A percentile compares a stretch with the other conserved stretches of the same genome.
Evolutionary conservation across 1,140 invertebrate species (phyloP).

Genomic region (Sweltsa coloradensis): DNA sequence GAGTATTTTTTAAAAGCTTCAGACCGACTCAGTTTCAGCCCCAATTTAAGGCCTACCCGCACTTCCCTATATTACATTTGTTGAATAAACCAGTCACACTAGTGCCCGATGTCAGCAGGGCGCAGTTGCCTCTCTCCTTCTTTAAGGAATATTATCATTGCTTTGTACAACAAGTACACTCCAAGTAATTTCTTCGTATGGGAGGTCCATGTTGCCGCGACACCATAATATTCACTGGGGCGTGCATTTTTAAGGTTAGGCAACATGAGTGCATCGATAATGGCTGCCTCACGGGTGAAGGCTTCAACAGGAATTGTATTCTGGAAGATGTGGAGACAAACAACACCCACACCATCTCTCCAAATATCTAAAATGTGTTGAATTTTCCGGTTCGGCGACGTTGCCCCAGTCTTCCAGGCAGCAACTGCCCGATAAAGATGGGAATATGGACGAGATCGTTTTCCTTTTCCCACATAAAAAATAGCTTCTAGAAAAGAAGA

Average conservation of each 20-base stretch:
- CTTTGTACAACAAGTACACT: constrained; percentile 68
- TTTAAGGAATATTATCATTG: constrained; percentile 69
- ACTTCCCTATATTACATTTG: no score
- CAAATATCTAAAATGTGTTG: constrained; percentile 78
- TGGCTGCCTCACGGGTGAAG: constrained; percentile 82
- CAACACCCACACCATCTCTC: constrained; percentile 65
- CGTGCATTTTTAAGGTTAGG: constrained; percentile 70
- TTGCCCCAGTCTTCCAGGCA: constrained; percentile 34
- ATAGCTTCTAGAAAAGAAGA: constrained; percentile 30
- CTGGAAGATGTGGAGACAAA: constrained; percentile 85
- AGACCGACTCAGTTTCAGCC: no score
- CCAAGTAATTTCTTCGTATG: constrained; percentile 62
- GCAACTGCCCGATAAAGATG: constrained; percentile 81
- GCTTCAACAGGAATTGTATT: constrained; percentile 86
- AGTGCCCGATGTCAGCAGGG: constrained; percentile 57
- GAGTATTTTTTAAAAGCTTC: no score
- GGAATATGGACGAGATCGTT: constrained; percentile 67
- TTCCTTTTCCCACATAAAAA: constrained; percentile 61
- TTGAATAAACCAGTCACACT: no score
- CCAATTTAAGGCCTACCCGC: no score
- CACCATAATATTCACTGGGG: constrained; percentile 73
- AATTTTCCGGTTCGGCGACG: constrained; percentile 44
- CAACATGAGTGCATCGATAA: constrained; percentile 78
- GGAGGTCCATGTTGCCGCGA: constrained; percentile 54
- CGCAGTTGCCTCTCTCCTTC: constrained; percentile 74